A percentile compares a stretch with the other conserved stretches of the same genome.
These are phyloP conservation scores for Zaprionus inermis DNA, from an alignment of 1,140 invertebrate species.

Conservation along the genomic window DNA sequence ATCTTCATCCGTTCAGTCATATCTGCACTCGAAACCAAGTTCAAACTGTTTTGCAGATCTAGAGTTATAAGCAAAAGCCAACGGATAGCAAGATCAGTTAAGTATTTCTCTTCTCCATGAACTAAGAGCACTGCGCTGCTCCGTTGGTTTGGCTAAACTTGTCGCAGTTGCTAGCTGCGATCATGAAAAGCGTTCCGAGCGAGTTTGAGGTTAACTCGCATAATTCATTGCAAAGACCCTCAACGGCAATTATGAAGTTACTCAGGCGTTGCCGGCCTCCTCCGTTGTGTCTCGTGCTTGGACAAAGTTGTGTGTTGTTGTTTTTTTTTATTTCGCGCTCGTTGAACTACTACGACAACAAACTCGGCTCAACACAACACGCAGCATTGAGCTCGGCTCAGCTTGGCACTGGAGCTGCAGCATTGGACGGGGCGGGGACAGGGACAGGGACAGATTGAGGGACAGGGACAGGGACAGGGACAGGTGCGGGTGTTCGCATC, in stretches of 20 bases:
- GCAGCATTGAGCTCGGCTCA: slow-evolving; percentile 63
- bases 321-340: slow-evolving; percentile 42
- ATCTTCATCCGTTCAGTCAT: too few species aligned
- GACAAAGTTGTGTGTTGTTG: slow-evolving; percentile 43
- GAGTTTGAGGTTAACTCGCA: slow-evolving; percentile 80
- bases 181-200: slow-evolving; percentile 60
- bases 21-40: too few species aligned
- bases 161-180: slow-evolving; percentile 54
- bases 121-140: slow-evolving; percentile 7
- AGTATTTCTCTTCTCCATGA: neutral
- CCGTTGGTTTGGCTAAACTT: slow-evolving; percentile 49
- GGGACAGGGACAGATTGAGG: neutral
- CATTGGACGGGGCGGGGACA: slow-evolving; percentile 24
- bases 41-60: too few species aligned
- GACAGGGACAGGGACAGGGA: slow-evolving; percentile 49
- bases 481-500: slow-evolving; percentile 65
- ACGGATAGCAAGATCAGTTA: too few species aligned
- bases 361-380: too few species aligned
- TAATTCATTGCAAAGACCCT: slow-evolving; percentile 83
- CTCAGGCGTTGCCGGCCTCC: slow-evolving; percentile 62
- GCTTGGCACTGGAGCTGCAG: slow-evolving; percentile 54
- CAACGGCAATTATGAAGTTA: slow-evolving; percentile 81
- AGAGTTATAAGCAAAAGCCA: too few species aligned
- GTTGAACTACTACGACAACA: slow-evolving; percentile 41
- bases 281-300: slow-evolving; percentile 36